Evolutionary conservation across 1,140 invertebrate genomes (phyloP), one percentile per base, ranked within the genome.

Genomic region (Bombus breviceps): DNA sequence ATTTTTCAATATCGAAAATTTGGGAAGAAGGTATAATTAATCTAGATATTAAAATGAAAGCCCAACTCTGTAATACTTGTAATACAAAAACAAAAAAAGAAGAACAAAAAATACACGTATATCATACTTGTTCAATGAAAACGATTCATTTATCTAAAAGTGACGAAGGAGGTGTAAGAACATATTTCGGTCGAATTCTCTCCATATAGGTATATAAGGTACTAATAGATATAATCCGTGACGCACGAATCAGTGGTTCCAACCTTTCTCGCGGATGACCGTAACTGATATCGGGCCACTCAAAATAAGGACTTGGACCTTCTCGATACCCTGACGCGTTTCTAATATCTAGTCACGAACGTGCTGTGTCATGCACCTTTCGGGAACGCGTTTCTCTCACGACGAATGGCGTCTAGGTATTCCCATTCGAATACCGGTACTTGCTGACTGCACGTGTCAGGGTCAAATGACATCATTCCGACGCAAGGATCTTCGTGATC

Each of bases 401-500:
- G 85, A 69, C 84, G 78, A 89, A 79, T n/a, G 28, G 81, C 37
- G 73, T 57, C 47, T n/a, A 18, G 32, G 74, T 83, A 79, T 71
- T 81, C 82, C 82, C 75, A 59, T 80, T 86, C 74, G 77, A 79
- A 89, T 91, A 89, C 84, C 86, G 88, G 85, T 90, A 88, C 69
- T 91, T 62, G 57, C 76, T 41, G 76, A 88, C 71, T 89, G 79
- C 90, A 86, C 92, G 88, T 92, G 89, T 92, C 92, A 94, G 90
- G 93, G 92, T 92, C 91, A 88, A 59, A 85, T 91, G 92, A 91
- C 90, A 93, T 93, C 92, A 93, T 90, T 90, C 81, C 86, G 88
- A 91, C 81, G 88, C 90, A 90, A 92, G 90, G 87, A 93, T 92
- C 83, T 77, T 92, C 76, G 75, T 41, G 62, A 85, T 75, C 69